phyloP scores from a whole-genome alignment of 2,113 vertebrate species.

The Lynx canadensis region DNA sequence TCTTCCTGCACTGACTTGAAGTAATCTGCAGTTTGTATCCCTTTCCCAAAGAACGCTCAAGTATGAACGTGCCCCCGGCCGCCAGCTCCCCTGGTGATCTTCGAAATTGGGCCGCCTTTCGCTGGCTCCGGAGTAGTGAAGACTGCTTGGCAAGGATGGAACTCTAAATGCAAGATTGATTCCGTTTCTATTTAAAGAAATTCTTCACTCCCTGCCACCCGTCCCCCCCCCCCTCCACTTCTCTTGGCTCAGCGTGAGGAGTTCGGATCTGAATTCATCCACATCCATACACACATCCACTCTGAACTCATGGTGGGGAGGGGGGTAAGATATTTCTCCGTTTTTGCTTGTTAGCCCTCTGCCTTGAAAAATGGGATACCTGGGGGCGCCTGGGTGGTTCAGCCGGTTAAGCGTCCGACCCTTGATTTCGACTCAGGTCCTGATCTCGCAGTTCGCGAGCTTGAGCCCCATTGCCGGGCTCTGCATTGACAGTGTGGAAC shows the following conservation, averaged over 20 bases:
- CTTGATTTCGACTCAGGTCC: too few species aligned
- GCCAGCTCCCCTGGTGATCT: too few species aligned
- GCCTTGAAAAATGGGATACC: not conserved
- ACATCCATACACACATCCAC: not conserved
- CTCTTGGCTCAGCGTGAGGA: not conserved
- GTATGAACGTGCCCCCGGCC: not conserved
- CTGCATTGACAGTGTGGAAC: too few species aligned
- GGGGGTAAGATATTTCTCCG: not conserved
- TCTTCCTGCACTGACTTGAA: not conserved
- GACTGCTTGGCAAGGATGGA: not conserved
- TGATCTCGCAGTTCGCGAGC: accelerated
- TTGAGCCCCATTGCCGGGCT: too few species aligned
- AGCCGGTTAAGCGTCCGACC: too few species aligned
- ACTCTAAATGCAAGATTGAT: not conserved
- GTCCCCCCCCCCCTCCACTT: not conserved
- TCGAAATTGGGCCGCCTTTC: not conserved
- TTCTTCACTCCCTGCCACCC: not conserved
- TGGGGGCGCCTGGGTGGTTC: too few species aligned
- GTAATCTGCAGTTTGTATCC: not conserved
- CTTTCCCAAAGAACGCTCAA: not conserved
- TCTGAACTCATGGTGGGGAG: not conserved
- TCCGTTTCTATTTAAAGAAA: constrained; percentile 34
- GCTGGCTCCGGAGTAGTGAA: not conserved
- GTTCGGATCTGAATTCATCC: not conserved
- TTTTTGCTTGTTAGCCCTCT: not conserved